Percentiles rank a stretch among this genome's conserved stretches.
phyloP scores from a whole-genome alignment of 1,140 invertebrate species.

The Drosophila tsacasi region DNA sequence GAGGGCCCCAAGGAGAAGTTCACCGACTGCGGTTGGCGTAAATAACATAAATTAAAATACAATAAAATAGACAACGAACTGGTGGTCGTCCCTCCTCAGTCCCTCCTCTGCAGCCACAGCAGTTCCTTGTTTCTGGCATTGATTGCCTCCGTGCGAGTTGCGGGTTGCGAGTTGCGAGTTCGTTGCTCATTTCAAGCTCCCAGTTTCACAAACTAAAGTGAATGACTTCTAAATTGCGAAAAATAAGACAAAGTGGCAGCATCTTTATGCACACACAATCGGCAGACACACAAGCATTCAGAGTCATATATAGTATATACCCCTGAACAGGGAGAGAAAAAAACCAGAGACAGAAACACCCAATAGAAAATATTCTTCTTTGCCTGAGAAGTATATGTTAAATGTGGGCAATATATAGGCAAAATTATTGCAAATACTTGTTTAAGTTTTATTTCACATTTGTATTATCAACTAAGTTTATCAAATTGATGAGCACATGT shows the following conservation, averaged over 20 bases:
- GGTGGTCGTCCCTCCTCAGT: background rate
- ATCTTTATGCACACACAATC: slow-evolving; percentile 37
- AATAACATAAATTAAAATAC: slow-evolving; percentile 80
- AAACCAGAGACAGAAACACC: background rate
- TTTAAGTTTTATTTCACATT: background rate
- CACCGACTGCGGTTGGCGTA: slow-evolving; percentile 60
- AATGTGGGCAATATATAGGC: background rate
- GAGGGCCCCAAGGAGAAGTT: slow-evolving; percentile 26
- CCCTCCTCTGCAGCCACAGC: background rate
- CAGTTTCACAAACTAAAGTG: slow-evolving; percentile 43
- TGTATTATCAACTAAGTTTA: no score
- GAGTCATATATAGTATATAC: slow-evolving; percentile 6
- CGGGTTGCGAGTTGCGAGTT: slow-evolving; percentile 64
- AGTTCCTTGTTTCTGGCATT: slow-evolving; percentile 56
- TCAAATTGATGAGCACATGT: no score
- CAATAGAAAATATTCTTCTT: background rate
- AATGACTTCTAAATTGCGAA: slow-evolving; percentile 75
- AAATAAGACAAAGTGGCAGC: slow-evolving; percentile 69
- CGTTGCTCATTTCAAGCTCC: slow-evolving; percentile 66
- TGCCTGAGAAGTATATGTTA: no score
- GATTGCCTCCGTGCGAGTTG: slow-evolving; percentile 41
- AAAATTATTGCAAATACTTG: background rate
- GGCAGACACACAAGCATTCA: slow-evolving; percentile 22
- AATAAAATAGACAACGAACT: slow-evolving; percentile 79
- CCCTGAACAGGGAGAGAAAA: slow-evolving; percentile 1